Base-by-base conservation (phyloP, 1,140 invertebrate species). In the Halyomorpha halys region DNA sequence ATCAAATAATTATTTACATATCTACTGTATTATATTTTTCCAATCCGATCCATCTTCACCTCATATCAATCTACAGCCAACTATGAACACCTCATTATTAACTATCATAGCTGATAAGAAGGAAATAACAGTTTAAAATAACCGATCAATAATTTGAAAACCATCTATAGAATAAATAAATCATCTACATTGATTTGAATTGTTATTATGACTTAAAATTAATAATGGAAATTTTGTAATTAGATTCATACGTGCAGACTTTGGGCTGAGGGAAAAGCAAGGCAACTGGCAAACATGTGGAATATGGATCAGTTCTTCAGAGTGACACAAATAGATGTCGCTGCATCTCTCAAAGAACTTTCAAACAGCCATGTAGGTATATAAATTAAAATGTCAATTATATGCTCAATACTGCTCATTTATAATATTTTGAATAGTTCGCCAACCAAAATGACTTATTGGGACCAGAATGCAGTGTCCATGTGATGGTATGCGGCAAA, bases 211-310 rank as follows among this genome's bases (percentile, higher is more conserved):
- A 39, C 11, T 11, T 8, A 8, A 39, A 39, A 39, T 39, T 6
- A 39, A 39, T 39, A 39, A 39, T 39, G 11, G 3, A 11, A 39
- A 13, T 39, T 39, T 6, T 39, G 4, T 1, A 13, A 39, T 49
- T 27, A 67, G 66, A 44, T 67, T 9, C 86, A 89, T 69, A 86
- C 84, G 0, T 84, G 81, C 69, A 77, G 86, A 25, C 71, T 88
- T 0, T 90, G 87, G 87, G 83, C 84, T 30, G 75, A 82, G 27
- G 81, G 81, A 9, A 84, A 85, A 72, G 81, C 84, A 0, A 81
- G 83, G 63, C 77, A 81, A 56, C 77, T 88, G 16, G 83, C 85
- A 15, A 86, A 86, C 65, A 77, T 78, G 25, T 90, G 87, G 87
- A 80, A 84, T 49, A 82, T 89, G 71, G 78, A 83, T 45, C 81